Evolutionary conservation across 2,113 vertebrate genomes (phyloP).

Genomic region (Cyanistes caeruleus): DNA sequence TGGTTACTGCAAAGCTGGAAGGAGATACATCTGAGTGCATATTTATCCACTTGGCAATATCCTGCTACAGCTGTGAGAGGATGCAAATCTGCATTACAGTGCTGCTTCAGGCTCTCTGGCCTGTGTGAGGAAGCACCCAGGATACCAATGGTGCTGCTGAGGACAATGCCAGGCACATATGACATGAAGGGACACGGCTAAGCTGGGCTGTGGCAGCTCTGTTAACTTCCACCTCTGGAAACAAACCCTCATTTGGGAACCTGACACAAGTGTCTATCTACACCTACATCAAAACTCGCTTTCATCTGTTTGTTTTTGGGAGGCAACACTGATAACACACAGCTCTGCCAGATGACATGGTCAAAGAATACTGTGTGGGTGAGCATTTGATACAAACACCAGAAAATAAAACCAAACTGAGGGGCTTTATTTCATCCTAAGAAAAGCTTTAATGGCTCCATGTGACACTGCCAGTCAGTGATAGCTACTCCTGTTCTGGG

Average conservation of each 20-base stretch:
- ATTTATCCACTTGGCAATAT: neutral
- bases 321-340: neutral
- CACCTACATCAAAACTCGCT: neutral
- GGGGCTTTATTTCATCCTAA: neutral
- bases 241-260: neutral
- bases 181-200: neutral
- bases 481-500: constrained; percentile 26
- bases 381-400: neutral
- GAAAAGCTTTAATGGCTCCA: constrained; percentile 53
- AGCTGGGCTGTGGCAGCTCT: neutral
- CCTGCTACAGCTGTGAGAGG: neutral
- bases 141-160: neutral
- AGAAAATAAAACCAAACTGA: constrained; percentile 18
- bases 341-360: neutral
- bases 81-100: neutral
- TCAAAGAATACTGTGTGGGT: constrained; percentile 7
- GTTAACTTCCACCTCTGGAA: neutral
- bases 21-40: neutral
- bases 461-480: constrained; percentile 50
- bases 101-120: neutral
- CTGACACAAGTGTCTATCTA: neutral
- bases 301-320: neutral
- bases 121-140: neutral
- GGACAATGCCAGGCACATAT: neutral
- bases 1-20: neutral